These are phyloP conservation scores for Ptilodon capucinus DNA, from an alignment of 2,888 invertebrate genomes.

Conservation along the genomic window DNA sequence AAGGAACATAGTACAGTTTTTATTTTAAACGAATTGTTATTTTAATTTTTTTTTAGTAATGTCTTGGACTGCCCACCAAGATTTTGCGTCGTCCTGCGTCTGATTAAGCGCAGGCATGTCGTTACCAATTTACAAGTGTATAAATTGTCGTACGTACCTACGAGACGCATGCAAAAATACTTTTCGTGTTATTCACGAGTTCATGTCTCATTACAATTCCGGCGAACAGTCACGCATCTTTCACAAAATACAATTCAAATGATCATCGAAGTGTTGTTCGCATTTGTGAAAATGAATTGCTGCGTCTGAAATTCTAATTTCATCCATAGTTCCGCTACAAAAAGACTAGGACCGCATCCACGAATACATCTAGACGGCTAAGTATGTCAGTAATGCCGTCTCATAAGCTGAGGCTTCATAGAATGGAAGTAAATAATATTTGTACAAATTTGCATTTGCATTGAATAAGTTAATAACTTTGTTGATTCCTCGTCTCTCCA, in stretches of 20 bases:
- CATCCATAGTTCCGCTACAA: slow-evolving; percentile 45
- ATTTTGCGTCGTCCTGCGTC: slow-evolving; percentile 41
- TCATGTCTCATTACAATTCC: slow-evolving; percentile 35
- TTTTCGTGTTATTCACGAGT: slow-evolving; percentile 42
- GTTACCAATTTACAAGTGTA: slow-evolving; percentile 51
- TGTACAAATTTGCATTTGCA: slow-evolving; percentile 1
- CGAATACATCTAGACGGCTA: slow-evolving; percentile 60
- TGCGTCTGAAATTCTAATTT: slow-evolving; percentile 54
- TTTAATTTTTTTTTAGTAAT: slow-evolving; percentile 14
- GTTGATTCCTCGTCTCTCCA: background rate
- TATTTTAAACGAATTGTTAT: slow-evolving; percentile 1
- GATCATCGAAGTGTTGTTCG: background rate
- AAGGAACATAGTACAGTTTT: background rate
- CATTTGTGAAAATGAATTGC: slow-evolving; percentile 39
- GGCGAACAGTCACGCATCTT: slow-evolving; percentile 32
- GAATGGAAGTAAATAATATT: background rate
- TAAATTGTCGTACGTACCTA: slow-evolving; percentile 51
- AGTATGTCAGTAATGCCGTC: slow-evolving; percentile 60
- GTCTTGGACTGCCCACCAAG: slow-evolving; percentile 32
- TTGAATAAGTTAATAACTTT: slow-evolving; percentile 2
- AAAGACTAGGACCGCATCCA: slow-evolving; percentile 47
- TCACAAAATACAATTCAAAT: background rate
- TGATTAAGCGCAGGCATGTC: slow-evolving; percentile 59
- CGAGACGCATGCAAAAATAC: slow-evolving; percentile 42
- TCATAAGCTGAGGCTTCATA: slow-evolving; percentile 29